phyloP scores from a whole-genome alignment of 2,888 invertebrate genomes.

The Lissocephala sabroskyi region DNA sequence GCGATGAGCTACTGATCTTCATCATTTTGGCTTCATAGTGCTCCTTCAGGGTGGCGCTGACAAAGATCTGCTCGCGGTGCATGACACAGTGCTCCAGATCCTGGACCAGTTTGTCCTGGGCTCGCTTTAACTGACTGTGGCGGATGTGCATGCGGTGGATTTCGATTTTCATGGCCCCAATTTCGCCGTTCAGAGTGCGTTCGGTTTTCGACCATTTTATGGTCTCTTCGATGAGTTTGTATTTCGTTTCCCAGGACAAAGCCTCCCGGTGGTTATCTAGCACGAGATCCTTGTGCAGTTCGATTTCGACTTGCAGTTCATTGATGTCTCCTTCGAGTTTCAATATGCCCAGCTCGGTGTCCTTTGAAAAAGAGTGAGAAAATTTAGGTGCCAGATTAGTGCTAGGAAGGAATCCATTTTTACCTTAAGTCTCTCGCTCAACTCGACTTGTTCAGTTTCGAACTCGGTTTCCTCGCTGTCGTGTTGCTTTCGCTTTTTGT shows the following conservation, averaged over 20 bases:
- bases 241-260: conserved; percentile 87
- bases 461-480: conserved; percentile 75
- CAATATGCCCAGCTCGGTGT: conserved; percentile 80
- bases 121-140: conserved; percentile 65
- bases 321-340: conserved; percentile 80
- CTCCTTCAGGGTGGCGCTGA: conserved; percentile 75
- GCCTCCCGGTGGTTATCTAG: conserved; percentile 80
- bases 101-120: conserved; percentile 73
- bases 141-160: conserved; percentile 87
- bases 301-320: conserved; percentile 79
- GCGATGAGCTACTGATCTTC: conserved; percentile 72
- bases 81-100: conserved; percentile 79
- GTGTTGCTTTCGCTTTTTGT: conserved; percentile 74
- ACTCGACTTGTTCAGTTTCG: conserved; percentile 74
- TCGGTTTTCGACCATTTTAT: conserved; percentile 80
- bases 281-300: conserved; percentile 74
- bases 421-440: conserved; percentile 74
- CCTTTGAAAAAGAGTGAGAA: conserved; percentile 69
- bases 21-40: conserved; percentile 73
- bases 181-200: conserved; percentile 79
- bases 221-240: conserved; percentile 81
- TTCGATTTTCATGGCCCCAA: conserved; percentile 84
- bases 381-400: not conserved
- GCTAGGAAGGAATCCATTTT: not conserved
- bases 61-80: conserved; percentile 78